A percentile compares a stretch with the other conserved stretches of the same genome.
phyloP scores from a whole-genome alignment of 2,113 vertebrate species.

The Callipepla californica region DNA sequence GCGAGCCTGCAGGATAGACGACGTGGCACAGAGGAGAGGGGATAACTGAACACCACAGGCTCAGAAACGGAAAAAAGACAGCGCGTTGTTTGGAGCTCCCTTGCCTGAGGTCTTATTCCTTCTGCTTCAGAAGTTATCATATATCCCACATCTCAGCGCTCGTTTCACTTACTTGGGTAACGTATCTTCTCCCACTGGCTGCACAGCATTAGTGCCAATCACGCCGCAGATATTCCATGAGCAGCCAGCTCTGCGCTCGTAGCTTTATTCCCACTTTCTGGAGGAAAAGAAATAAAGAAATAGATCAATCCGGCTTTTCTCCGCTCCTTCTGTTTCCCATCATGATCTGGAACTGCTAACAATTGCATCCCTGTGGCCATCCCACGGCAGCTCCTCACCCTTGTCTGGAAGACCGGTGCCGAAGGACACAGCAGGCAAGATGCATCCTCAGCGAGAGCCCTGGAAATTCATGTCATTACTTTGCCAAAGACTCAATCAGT shows the following conservation, averaged over 20 bases:
- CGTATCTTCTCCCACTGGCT: slow-evolving; percentile 20
- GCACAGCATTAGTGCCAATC: slow-evolving; percentile 26
- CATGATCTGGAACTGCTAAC: slow-evolving; percentile 50
- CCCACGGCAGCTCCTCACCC: neutral
- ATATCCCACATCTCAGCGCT: neutral
- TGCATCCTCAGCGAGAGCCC: neutral
- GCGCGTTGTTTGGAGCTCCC: neutral
- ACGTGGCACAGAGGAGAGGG: neutral
- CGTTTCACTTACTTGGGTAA: neutral
- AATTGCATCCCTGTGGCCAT: slow-evolving; percentile 24
- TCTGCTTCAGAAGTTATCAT: slow-evolving; percentile 47
- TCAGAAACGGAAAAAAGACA: neutral
- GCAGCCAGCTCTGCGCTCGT: slow-evolving; percentile 15
- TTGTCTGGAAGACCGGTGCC: neutral
- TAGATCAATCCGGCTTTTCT: neutral
- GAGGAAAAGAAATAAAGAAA: neutral
- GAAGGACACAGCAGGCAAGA: slow-evolving; percentile 13
- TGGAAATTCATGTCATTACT: slow-evolving; percentile 17
- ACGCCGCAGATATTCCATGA: neutral
- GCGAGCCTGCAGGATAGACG: neutral
- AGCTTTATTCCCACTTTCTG: neutral
- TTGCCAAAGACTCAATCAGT: slow-evolving; percentile 63
- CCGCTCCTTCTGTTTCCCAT: slow-evolving; percentile 61
- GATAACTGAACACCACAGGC: slow-evolving; percentile 22
- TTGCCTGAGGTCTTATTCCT: slow-evolving; percentile 44